Evolutionary conservation across 92 coral and sea anemone species (phyloP).

Genomic region (Zoanthus gigantus): DNA sequence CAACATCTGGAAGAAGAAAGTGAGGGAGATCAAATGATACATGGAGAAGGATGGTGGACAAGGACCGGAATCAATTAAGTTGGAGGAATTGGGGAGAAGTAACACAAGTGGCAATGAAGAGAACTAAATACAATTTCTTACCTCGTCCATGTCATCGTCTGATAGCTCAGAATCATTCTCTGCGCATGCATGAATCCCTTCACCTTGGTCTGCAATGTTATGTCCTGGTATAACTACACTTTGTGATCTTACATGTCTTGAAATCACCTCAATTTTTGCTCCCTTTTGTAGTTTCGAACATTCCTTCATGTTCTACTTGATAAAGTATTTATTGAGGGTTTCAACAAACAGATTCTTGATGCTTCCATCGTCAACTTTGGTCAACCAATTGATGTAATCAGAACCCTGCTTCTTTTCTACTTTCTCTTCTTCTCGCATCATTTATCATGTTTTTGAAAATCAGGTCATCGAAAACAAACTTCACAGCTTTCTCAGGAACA

Average conservation of each 20-base stretch:
- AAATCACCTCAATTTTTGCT: conserved; percentile 28
- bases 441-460: conserved; percentile 1
- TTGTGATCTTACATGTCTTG: conserved; percentile 21
- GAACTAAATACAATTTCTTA: background rate
- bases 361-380: conserved; percentile 32
- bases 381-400: conserved; percentile 20
- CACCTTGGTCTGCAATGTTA: too few species aligned
- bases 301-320: conserved; percentile 21
- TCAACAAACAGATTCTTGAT: conserved; percentile 26
- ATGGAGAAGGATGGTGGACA: too few species aligned
- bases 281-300: conserved; percentile 13
- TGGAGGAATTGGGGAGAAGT: too few species aligned
- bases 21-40: too few species aligned
- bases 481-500: conserved; percentile 12
- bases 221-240: background rate
- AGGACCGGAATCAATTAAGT: too few species aligned
- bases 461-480: conserved; percentile 12
- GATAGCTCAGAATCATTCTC: too few species aligned
- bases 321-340: conserved; percentile 21
- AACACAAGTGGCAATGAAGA: too few species aligned
- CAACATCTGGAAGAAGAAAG: too few species aligned
- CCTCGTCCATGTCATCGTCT: too few species aligned
- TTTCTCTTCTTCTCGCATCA: background rate
- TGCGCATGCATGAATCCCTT: too few species aligned
- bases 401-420: conserved; percentile 16